phyloP scores from a whole-genome alignment of 2,888 invertebrate genomes.

The Oasisia sp. region DNA sequence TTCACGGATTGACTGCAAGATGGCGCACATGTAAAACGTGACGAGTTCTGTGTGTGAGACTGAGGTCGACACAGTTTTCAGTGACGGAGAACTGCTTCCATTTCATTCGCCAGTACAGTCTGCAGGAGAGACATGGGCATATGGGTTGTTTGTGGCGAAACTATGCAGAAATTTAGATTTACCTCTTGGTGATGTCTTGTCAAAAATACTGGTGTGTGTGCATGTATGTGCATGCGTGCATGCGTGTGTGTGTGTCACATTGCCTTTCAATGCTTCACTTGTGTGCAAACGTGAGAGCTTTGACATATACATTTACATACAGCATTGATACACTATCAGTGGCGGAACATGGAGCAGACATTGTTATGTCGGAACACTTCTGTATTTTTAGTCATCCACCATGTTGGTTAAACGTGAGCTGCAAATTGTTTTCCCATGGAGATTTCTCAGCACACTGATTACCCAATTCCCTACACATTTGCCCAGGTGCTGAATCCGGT shows the following conservation, averaged over 20 bases:
- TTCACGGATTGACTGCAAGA: background rate
- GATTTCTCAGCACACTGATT: background rate
- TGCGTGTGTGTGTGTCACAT: background rate
- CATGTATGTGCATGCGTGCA: background rate
- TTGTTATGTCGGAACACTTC: background rate
- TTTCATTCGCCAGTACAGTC: background rate
- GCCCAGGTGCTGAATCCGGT: background rate
- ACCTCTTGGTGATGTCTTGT: background rate
- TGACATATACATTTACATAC: background rate
- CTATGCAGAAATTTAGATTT: background rate
- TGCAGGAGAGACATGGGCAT: background rate
- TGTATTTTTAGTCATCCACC: background rate
- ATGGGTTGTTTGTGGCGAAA: background rate
- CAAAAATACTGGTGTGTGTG: too few species aligned
- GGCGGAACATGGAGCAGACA: too few species aligned
- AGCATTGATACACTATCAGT: too few species aligned
- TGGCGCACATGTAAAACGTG: background rate
- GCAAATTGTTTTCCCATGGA: background rate
- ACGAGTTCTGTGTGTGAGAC: background rate
- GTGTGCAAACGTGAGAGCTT: background rate
- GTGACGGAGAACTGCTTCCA: background rate
- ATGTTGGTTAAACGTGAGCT: background rate
- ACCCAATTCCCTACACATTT: background rate
- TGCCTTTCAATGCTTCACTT: background rate
- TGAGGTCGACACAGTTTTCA: background rate